A percentile compares a stretch with the other conserved stretches of the same genome.
Conservation (phyloP, 2,888 invertebrate genomes). For the Branchinecta sandiegonensis region DNA sequence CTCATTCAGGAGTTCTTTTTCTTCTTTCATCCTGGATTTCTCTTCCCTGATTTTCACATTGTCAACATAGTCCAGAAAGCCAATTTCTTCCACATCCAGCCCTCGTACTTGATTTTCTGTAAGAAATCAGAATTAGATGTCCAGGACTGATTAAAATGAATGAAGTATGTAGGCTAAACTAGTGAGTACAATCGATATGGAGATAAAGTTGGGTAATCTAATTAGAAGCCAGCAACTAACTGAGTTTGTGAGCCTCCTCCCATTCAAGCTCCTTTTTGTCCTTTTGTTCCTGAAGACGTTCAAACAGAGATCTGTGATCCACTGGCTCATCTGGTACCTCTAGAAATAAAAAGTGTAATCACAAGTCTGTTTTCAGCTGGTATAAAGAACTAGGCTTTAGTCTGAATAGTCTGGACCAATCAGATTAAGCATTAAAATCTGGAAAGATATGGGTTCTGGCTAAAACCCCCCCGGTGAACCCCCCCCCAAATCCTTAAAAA, state of each 20-base stretch:
- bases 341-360: slow-evolving; percentile 34
- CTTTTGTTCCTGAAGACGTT: slow-evolving; percentile 81
- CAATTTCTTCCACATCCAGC: slow-evolving; percentile 88
- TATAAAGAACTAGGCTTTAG: slow-evolving; percentile 1
- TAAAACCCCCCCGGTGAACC: too few species aligned
- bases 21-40: slow-evolving; percentile 64
- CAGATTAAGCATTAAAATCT: too few species aligned
- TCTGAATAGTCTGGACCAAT: too few species aligned
- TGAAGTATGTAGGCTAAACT: too few species aligned
- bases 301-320: slow-evolving; percentile 75
- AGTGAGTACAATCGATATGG: too few species aligned
- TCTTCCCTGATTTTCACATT: slow-evolving; percentile 70
- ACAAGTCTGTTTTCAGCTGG: slow-evolving; percentile 17
- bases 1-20: slow-evolving; percentile 65
- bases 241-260: slow-evolving; percentile 89
- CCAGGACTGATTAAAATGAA: too few species aligned
- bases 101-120: slow-evolving; percentile 53
- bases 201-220: too few species aligned
- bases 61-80: slow-evolving; percentile 82
- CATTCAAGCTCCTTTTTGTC: slow-evolving; percentile 79
- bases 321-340: slow-evolving; percentile 75
- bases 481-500: too few species aligned
- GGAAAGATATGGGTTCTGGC: too few species aligned
- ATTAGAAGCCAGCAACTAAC: slow-evolving; percentile 42
- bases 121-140: slow-evolving; percentile 23